Base-by-base conservation (phyloP, 1,140 invertebrate genomes). In the Calliopsis andreniformis region DNA sequence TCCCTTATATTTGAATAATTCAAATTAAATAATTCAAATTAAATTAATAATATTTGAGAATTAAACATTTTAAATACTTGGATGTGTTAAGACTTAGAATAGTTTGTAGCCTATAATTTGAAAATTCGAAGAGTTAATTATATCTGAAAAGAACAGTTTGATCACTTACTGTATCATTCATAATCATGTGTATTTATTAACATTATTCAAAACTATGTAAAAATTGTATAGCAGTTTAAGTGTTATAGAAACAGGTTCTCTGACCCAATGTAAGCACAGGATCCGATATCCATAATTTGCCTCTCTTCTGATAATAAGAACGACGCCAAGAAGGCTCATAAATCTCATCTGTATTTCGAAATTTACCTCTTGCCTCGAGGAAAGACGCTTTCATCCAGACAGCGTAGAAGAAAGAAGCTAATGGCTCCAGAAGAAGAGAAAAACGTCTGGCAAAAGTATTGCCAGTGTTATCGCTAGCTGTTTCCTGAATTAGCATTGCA, bases 401-500 rank as follows among this genome's bases (percentile, higher is more conserved):
- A 14, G 25, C 45, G 20, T 14, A 14, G n/a, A 20, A 30, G 30
- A 42, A 43, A 45, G 23, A 30, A 68, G 4, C 16, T 71, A 63
- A 71, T 71, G 49, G 39, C 8, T 30, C 25, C 14, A 61, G 55
- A 23, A 5, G 39, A 2, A n/a, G 63, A 63, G 56, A 63, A 63
- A 63, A 56, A 63, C 28, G 30, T 28, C 35, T 47, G 20, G 64
- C 18, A 49, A 70, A 76, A 67, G 43, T 51, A 43, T 53, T 61
- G 43, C 23, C 14, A 6, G n/a, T 20, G 68, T 56, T 63, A 62
- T 78, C 56, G 43, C 62, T 62, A 67, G 16, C 69, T 32, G 28
- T 43, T 81, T 73, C 51, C 78, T 56, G 78, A 86, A 87, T 89
- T 85, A 88, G 88, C 87, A 86, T 87, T 85, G 80, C 83, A 86